Percentiles rank a stretch among this genome's conserved stretches.
These are phyloP conservation scores for Ligdia adustata DNA, from an alignment of 2,888 invertebrate species.

Conservation along the genomic window DNA sequence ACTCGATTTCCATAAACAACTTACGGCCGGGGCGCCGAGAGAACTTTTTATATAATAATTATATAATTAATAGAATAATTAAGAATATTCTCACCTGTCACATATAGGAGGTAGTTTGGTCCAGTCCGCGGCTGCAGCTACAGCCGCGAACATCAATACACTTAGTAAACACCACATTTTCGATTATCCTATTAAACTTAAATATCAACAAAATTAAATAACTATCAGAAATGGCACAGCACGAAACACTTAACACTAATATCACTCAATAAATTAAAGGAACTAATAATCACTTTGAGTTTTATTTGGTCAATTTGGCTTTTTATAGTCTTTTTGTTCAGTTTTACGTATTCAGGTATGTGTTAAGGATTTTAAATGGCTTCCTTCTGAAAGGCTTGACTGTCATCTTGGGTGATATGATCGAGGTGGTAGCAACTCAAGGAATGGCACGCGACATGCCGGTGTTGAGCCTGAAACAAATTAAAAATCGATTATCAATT, in stretches of 20 bases:
- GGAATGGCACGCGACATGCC: constrained; percentile 50
- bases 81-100: constrained; percentile 72
- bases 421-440: constrained; percentile 36
- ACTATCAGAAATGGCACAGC: constrained; percentile 57
- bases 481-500: constrained; percentile 28
- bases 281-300: constrained; percentile 46
- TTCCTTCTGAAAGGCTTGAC: constrained; percentile 64
- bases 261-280: constrained; percentile 68
- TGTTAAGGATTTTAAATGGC: constrained; percentile 64
- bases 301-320: constrained; percentile 40
- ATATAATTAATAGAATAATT: neutral
- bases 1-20: no score
- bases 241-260: constrained; percentile 64
- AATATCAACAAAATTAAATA: constrained; percentile 28
- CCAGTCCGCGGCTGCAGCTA: constrained; percentile 64
- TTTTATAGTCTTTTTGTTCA: constrained; percentile 21
- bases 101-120: constrained; percentile 79
- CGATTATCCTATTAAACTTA: constrained; percentile 33
- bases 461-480: constrained; percentile 63
- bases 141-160: constrained; percentile 54
- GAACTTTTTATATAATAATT: no score
- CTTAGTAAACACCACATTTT: constrained; percentile 59
- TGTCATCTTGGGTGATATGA: constrained; percentile 66
- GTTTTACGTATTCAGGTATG: constrained; percentile 73
- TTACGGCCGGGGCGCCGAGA: no score